Base-by-base conservation (phyloP, 92 coral and sea anemone species). In the Zoanthus sociatus region DNA sequence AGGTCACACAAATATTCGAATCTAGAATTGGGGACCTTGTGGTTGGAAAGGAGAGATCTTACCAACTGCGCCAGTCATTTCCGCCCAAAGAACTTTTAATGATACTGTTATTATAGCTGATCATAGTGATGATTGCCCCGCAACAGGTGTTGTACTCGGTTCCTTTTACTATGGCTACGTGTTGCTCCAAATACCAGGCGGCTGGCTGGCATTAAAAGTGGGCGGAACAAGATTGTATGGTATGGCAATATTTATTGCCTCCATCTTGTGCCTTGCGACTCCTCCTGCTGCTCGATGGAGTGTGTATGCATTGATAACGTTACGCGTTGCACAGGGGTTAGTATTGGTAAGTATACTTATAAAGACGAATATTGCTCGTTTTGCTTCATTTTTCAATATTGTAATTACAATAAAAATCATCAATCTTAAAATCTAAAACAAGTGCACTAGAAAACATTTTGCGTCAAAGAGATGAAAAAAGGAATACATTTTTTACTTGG, bases 141-240 rank as follows among this genome's bases (percentile, higher is more conserved):
- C 17, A 51, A 16, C 60, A 96, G 99, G 99, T 13, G 89, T 93
- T 5, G 95, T 96, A 1, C 94, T 96, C 0, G 99, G 98, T 0
- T 94, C 99, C 42, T 95, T 96, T 78, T 96, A 95, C 63, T 96
- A 95, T 79, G 99, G 99, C 11, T 96, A 96, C 71, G 87, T 94
- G 46, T 87, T 95, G 30, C 83, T 93, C 11, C 99, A 96, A 67
- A 88, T 96, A 66, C 93, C 94, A 10, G 99, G 98, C 2, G 99
- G 96, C 0, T 95, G 96, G 95, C 42, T 96, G 71, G 98, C 99
- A 4, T 42, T 93, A 31, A 93, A 89, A 61, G 67, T 95, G 1
- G 99, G 99, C 20, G 99, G 94, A 26, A 95, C 96, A 0, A 91
- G 98, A 13, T 64, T 96, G 46, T 95, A 93, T 87, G 98, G 99